Evolutionary conservation across 2,888 invertebrate species (phyloP).

Genomic region (Halocaridina rubra): DNA sequence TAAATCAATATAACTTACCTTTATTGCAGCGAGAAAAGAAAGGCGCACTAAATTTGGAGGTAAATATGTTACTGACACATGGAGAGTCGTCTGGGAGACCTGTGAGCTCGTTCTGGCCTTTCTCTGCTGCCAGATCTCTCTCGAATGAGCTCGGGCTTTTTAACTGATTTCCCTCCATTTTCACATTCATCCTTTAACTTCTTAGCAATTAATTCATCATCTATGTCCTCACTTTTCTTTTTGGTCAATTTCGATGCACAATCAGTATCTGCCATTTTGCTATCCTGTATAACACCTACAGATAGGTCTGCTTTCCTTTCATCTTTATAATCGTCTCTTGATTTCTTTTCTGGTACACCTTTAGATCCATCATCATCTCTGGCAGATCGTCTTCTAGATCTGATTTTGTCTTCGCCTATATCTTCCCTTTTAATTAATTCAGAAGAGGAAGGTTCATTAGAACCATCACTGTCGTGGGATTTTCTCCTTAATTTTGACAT

Average conservation of each 20-base stretch:
- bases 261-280: neutral
- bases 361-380: constrained; percentile 26
- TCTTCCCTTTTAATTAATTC: constrained; percentile 16
- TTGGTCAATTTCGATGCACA: neutral
- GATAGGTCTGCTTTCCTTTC: constrained; percentile 8
- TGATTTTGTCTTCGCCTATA: constrained; percentile 17
- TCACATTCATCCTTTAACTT: constrained; percentile 7
- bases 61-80: constrained; percentile 51
- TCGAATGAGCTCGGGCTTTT: neutral
- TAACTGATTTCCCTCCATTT: neutral
- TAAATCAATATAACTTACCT: too few relatives aligned
- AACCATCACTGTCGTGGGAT: constrained; percentile 37
- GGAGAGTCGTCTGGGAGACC: constrained; percentile 52
- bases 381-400: constrained; percentile 31
- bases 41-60: too few relatives aligned
- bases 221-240: constrained; percentile 29
- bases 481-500: constrained; percentile 50
- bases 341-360: constrained; percentile 3
- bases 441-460: neutral
- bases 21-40: too few relatives aligned
- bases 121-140: constrained; percentile 43
- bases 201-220: neutral
- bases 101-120: constrained; percentile 51
- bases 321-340: constrained; percentile 28
- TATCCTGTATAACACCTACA: neutral